Evolutionary conservation across 2,113 vertebrate genomes (phyloP).

Genomic region (Amazona vittata): DNA sequence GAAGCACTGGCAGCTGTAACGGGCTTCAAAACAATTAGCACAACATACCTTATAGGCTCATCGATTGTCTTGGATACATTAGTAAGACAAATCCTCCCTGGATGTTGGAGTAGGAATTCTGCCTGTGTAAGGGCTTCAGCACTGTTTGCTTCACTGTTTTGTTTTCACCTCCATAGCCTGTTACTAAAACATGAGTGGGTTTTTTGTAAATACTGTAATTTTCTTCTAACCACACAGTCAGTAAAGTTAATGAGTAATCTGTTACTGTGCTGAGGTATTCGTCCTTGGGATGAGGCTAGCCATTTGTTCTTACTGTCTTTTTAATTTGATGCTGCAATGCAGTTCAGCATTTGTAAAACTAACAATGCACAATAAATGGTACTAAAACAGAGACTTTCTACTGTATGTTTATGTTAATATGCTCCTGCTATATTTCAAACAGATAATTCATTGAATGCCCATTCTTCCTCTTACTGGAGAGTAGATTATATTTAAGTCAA

Average conservation of each 20-base stretch:
- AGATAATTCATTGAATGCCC: conserved; percentile 81
- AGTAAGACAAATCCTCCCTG: neutral
- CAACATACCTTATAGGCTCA: neutral
- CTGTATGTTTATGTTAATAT: conserved; percentile 66
- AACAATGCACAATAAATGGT: neutral
- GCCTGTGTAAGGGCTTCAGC: neutral
- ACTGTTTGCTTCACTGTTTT: neutral
- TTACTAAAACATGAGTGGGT: neutral
- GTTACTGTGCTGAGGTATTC: neutral
- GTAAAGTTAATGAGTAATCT: neutral
- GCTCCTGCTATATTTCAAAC: conserved; percentile 75
- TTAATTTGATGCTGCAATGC: neutral
- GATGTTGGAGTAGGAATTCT: neutral
- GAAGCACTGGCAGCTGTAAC: neutral
- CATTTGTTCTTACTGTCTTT: neutral
- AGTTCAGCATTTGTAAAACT: neutral
- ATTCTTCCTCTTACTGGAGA: conserved; percentile 78
- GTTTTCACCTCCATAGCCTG: neutral
- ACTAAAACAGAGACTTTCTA: conserved; percentile 27
- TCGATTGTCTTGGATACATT: neutral
- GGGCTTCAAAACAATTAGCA: conserved; percentile 23
- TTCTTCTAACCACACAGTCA: neutral
- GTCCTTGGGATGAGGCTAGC: neutral
- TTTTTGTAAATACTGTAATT: conserved; percentile 9
- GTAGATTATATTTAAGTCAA: conserved; percentile 89